Evolutionary conservation across 92 coral and sea anemone species (phyloP).

Genomic region (Virgularia gustaviana): DNA sequence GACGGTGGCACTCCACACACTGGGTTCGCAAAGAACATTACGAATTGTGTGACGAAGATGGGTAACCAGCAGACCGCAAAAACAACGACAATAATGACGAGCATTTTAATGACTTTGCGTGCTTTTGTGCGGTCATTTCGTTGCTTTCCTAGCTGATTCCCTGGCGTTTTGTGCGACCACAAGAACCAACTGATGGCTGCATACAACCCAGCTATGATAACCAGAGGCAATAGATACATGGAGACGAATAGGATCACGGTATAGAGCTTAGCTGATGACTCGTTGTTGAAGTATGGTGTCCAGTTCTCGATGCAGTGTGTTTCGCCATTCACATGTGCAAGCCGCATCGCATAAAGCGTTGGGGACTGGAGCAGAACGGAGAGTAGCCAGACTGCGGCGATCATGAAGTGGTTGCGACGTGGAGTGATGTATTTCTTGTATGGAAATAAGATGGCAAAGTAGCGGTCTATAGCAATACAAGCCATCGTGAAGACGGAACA

Average conservation of each 20-base stretch:
- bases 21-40: constrained; percentile 21
- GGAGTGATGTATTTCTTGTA: constrained; percentile 54
- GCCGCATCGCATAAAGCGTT: constrained; percentile 65
- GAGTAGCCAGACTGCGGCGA: constrained; percentile 60
- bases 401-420: constrained; percentile 50
- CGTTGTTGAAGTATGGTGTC: constrained; percentile 58
- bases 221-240: constrained; percentile 54
- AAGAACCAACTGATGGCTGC: constrained; percentile 54
- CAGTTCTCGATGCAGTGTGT: constrained; percentile 58
- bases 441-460: constrained; percentile 61
- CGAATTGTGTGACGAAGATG: constrained; percentile 16
- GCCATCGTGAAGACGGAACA: constrained; percentile 67
- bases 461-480: constrained; percentile 68
- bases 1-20: constrained; percentile 14
- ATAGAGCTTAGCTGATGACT: constrained; percentile 51
- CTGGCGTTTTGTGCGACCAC: constrained; percentile 56
- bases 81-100: constrained; percentile 33
- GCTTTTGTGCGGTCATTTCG: constrained; percentile 23
- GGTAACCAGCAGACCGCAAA: constrained; percentile 40
- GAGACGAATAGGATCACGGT: constrained; percentile 64
- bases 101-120: constrained; percentile 26
- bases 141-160: constrained; percentile 33
- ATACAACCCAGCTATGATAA: constrained; percentile 63
- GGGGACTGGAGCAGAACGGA: constrained; percentile 67
- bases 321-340: constrained; percentile 34